Base-by-base conservation (phyloP, 2,888 invertebrate genomes). In the Melanotus villosus region DNA sequence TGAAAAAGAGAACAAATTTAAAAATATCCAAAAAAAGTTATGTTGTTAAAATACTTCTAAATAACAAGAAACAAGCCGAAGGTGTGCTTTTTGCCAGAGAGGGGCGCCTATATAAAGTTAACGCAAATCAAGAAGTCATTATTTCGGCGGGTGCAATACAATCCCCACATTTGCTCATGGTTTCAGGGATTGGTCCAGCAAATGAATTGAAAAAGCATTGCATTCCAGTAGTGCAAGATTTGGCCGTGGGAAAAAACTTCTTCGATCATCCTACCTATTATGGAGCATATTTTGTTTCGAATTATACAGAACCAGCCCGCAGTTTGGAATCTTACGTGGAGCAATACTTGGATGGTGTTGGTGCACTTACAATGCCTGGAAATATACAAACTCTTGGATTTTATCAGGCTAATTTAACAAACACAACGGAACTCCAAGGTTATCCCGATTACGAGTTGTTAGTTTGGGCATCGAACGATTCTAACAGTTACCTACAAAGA, bases 121-220 rank as follows among this genome's bases (percentile, higher is more conserved):
- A 82, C 6, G 89, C 87, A 7, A 85, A 80, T 26, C 88, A 87
- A 74, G 90, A 90, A 86, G 88, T 88, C 2, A 85, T 92, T 36
- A 78, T 91, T n/a, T 88, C 89, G 1, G 90, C 86, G 2, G 92
- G 92, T 0, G 87, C 91, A 0, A 80, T 92, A 6, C 91, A 91
- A 81, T 89, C 91, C 0, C 91, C 92, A 0, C 90, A 92, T 82
- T 83, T 92, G 9, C 85, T 92, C 2, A 79, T 91, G 2, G 86
- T 90, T 1, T 92, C 91, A 0, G 92, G 92, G 6, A 86, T 92
- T 6, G 92, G 92, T 0, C 90, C 92, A 0, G 82, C 80, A n/a
- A 84, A 87, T 0, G 89, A 92, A 78, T 83, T 93, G 2, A 75
- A 81, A 1, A 83, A 88, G 36, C 78, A 89, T 7, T 86, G 86